Conservation (phyloP, 2,113 vertebrate species). For the Phaetusa simplex region DNA sequence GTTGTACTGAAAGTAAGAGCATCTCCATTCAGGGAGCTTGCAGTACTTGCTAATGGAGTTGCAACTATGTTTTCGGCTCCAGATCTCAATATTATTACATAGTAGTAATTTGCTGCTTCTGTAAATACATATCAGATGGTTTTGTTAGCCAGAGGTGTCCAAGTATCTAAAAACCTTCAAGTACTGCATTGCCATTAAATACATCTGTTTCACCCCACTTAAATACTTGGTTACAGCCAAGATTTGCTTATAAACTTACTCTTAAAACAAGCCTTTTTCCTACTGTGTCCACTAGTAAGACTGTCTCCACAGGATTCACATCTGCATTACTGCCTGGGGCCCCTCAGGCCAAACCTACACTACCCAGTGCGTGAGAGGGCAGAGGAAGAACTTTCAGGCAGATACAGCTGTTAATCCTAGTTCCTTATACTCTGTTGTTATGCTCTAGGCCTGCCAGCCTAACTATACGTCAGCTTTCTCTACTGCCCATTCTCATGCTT, state of each 20-base stretch:
- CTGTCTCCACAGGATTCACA: background rate
- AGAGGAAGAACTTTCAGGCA: background rate
- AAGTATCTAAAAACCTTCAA: background rate
- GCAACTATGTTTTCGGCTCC: constrained; percentile 89
- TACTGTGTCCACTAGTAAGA: background rate
- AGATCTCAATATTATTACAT: constrained; percentile 87
- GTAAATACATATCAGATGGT: constrained; percentile 34
- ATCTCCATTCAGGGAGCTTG: constrained; percentile 87
- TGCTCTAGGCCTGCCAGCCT: background rate
- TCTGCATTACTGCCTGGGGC: background rate
- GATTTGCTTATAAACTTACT: background rate
- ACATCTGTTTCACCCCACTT: background rate
- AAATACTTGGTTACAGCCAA: background rate
- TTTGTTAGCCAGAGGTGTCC: background rate
- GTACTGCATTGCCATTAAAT: background rate
- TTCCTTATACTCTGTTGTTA: background rate
- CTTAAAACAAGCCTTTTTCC: background rate
- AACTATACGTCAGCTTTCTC: background rate
- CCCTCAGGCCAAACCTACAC: background rate
- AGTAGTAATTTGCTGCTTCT: constrained; percentile 91
- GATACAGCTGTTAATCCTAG: background rate
- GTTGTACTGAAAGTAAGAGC: constrained; percentile 88
- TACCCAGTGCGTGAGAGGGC: background rate
- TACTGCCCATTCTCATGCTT: background rate
- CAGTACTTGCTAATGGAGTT: constrained; percentile 85